Base-by-base conservation (phyloP, 1,140 invertebrate genomes). In the Steinernema khuongi region DNA sequence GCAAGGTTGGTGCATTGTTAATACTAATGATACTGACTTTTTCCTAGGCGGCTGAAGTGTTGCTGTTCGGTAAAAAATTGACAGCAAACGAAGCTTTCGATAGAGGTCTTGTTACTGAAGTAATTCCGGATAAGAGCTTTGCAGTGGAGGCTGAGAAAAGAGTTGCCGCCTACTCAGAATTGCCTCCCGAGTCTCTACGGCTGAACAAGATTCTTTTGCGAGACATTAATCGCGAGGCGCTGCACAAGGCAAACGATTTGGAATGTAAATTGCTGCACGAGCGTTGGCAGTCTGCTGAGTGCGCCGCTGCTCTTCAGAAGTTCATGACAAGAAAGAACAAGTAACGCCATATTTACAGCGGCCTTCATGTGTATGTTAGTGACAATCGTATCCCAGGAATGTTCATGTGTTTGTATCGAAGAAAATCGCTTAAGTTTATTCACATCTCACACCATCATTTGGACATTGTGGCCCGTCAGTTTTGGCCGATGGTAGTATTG, bases 31-130 rank as follows among this genome's bases (percentile, higher is more conserved):
- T 68, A 71, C 70, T 28, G 68, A 67, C 33, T 50, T 60, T 70
- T 66, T 31, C 68, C 17, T 82, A 92, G 89, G 93, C 93, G 28
- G 88, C 87, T 72, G 91, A 94, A 86, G 86, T 95, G 86, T 86
- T 96, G 36, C 85, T 92, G 30, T 91, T 94, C 73, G 91, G 91
- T 77, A 88, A 91, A 72, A 93, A 91, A 86, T 87, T 96, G 73
- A 88, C 88, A 75, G 92, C 93, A 2, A 73, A 87, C 70, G 90
- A 93, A 87, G 94, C 93, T 0, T 84, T 88, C 19, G 85, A 90
- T 31, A 87, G 88, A 80, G 90, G 91, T 43, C 88, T 96, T 43
- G 88, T 94, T 0, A 90, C 90, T 36, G 87, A 90, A 82, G 85
- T 94, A 11, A 90, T 90, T 71, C 88, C 90, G 36, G 83, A 88